Percentiles rank a stretch among this genome's conserved stretches.
phyloP scores from a whole-genome alignment of 2,797 vertebrate genomes.

The Sebastolobus alascanus region DNA sequence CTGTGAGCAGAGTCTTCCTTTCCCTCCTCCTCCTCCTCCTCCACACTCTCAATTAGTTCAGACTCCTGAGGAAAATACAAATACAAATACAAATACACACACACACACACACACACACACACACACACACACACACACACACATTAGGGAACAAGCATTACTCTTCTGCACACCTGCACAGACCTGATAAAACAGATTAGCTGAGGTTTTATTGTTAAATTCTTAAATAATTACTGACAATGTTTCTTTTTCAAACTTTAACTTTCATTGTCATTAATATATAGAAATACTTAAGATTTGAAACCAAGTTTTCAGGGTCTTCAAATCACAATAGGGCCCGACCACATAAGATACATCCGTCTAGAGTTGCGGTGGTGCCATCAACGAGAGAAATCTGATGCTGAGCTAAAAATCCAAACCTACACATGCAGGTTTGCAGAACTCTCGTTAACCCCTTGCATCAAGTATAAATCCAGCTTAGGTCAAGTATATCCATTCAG shows the following conservation, averaged over 20 bases:
- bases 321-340: background rate
- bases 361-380: background rate
- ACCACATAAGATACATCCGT: background rate
- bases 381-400: too few species aligned
- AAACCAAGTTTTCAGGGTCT: background rate
- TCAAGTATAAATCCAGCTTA: background rate
- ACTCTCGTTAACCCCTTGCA: background rate
- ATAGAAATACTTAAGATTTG: background rate
- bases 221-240: background rate
- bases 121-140: background rate
- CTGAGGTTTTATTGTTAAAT: background rate
- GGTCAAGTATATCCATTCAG: background rate
- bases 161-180: background rate
- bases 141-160: background rate
- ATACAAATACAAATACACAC: conserved; percentile 15
- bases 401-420: conserved; percentile 1
- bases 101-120: background rate
- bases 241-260: background rate
- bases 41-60: conserved; percentile 78
- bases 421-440: background rate
- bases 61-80: conserved; percentile 68
- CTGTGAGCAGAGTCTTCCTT: conserved; percentile 75
- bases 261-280: background rate
- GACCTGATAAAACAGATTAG: background rate
- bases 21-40: conserved; percentile 73